Conservation (phyloP, 2,797 vertebrate species). For the Leptodactylus fallax region DNA sequence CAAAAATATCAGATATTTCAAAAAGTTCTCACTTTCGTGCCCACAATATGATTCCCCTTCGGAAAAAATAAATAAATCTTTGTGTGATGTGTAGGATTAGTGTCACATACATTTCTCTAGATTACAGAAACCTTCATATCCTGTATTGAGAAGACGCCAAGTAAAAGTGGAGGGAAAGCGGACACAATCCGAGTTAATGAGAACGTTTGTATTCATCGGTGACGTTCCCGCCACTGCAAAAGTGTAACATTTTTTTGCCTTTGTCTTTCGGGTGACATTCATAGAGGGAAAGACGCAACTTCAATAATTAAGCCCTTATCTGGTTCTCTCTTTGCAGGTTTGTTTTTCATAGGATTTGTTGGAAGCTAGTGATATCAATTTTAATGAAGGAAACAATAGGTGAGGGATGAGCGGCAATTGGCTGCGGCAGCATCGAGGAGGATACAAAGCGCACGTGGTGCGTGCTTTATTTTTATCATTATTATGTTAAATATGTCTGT, state of each 20-base stretch:
- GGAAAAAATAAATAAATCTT: slow-evolving; percentile 25
- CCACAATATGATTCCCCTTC: background rate
- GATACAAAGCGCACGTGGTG: slow-evolving; percentile 17
- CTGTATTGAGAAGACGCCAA: slow-evolving; percentile 51
- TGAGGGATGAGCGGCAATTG: slow-evolving; percentile 41
- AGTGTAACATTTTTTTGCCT: slow-evolving; percentile 45
- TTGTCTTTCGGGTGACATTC: slow-evolving; percentile 64
- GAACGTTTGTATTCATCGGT: slow-evolving; percentile 62
- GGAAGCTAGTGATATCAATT: slow-evolving; percentile 22
- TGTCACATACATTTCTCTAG: slow-evolving; percentile 61
- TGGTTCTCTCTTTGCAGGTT: slow-evolving; percentile 55
- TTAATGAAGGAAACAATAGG: slow-evolving; percentile 59
- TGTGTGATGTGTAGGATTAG: slow-evolving; percentile 60
- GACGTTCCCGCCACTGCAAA: slow-evolving; percentile 45
- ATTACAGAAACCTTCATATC: slow-evolving; percentile 59
- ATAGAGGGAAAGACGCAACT: slow-evolving; percentile 52
- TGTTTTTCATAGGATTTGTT: slow-evolving; percentile 51
- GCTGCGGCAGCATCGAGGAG: slow-evolving; percentile 15
- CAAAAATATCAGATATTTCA: background rate
- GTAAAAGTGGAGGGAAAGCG: slow-evolving; percentile 52
- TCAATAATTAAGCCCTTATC: slow-evolving; percentile 60
- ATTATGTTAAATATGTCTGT: slow-evolving; percentile 50
- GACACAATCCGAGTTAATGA: slow-evolving; percentile 60
- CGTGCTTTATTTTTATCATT: slow-evolving; percentile 60
- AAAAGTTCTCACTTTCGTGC: background rate